These are phyloP conservation scores for Danaus plexippus DNA, from an alignment of 1,140 invertebrate genomes.

Conservation along the genomic window DNA sequence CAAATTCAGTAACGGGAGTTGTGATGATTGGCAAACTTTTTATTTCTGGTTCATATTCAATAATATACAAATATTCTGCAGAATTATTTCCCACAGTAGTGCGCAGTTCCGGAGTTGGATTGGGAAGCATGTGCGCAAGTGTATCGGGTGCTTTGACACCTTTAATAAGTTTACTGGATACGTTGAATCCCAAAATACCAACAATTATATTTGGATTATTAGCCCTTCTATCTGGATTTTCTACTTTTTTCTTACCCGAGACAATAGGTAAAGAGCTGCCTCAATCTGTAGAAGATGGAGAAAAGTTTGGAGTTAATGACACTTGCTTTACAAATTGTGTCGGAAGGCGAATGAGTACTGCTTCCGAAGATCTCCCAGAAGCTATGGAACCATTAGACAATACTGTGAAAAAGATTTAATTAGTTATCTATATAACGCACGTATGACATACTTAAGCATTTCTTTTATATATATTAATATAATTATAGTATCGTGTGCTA, in stretches of 20 bases:
- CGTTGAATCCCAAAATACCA: conserved; percentile 79
- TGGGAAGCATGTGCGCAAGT: conserved; percentile 91
- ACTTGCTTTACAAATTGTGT: conserved; percentile 86
- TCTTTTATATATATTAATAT: no score
- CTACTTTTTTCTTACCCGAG: conserved; percentile 85
- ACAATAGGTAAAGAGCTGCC: conserved; percentile 85
- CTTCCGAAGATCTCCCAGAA: conserved; percentile 48
- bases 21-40: conserved; percentile 86
- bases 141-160: conserved; percentile 87
- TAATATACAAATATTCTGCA: conserved; percentile 91
- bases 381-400: conserved; percentile 58
- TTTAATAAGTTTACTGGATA: conserved; percentile 79
- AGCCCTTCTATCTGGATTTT: conserved; percentile 80
- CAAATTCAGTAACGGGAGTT: conserved; percentile 66
- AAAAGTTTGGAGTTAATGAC: conserved; percentile 86
- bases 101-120: conserved; percentile 86
- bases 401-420: conserved; percentile 45
- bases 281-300: conserved; percentile 86
- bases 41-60: conserved; percentile 87
- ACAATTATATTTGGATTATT: conserved; percentile 82
- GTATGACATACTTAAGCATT: no score
- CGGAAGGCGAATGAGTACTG: conserved; percentile 85
- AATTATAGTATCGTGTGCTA: no score
- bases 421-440: neutral
- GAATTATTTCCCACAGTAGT: conserved; percentile 91